A percentile compares a stretch with the other conserved stretches of the same genome.
Conservation (phyloP, 2,113 vertebrate genomes). For the Triplophysa siluroides region DNA sequence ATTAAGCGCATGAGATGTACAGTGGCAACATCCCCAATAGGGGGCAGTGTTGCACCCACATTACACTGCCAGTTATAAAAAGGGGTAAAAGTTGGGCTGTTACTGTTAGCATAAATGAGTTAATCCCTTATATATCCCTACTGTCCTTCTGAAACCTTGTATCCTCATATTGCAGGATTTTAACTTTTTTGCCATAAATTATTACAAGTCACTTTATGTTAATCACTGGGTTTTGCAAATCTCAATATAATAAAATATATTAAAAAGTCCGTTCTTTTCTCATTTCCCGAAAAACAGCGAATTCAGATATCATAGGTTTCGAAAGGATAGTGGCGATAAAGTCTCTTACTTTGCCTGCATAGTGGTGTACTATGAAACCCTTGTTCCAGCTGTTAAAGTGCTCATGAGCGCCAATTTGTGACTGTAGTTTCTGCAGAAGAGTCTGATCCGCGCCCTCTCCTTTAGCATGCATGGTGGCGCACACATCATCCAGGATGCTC, state of each 20-base stretch:
- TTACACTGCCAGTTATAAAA: neutral
- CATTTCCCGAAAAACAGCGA: too few species aligned
- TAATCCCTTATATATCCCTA: too few species aligned
- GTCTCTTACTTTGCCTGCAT: slow-evolving; percentile 77
- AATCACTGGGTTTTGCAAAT: too few species aligned
- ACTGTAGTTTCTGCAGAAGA: slow-evolving; percentile 81
- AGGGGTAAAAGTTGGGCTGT: neutral
- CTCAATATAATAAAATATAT: too few species aligned
- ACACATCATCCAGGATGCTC: slow-evolving; percentile 83
- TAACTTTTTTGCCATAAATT: too few species aligned
- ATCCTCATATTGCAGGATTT: too few species aligned
- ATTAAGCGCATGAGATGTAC: neutral
- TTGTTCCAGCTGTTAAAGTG: slow-evolving; percentile 86
- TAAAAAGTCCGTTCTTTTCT: too few species aligned
- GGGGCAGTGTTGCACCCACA: neutral
- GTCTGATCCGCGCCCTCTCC: slow-evolving; percentile 83
- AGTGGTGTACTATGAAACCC: slow-evolving; percentile 82
- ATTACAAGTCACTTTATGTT: too few species aligned
- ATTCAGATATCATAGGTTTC: too few species aligned
- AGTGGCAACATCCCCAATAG: neutral
- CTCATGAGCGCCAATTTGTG: slow-evolving; percentile 73
- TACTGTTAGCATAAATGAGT: too few species aligned
- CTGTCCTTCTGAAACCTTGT: too few species aligned
- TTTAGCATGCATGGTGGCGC: slow-evolving; percentile 86
- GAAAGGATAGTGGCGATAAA: neutral